Conservation (phyloP, 2,797 vertebrate genomes). For the Hybognathus amarus region DNA sequence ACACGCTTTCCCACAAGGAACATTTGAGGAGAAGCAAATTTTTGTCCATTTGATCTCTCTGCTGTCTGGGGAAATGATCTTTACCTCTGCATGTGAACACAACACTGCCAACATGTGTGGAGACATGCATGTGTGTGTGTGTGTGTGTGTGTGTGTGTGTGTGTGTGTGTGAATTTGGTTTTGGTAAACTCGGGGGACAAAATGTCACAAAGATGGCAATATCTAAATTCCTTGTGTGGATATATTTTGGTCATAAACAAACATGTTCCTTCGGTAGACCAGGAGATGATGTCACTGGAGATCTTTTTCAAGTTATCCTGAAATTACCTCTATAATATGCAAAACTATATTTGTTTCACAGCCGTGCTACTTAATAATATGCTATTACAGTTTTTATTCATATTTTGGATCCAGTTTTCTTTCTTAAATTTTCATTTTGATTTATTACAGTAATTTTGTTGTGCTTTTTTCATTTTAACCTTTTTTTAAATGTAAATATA, state of each 20-base stretch:
- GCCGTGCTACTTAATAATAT: not conserved
- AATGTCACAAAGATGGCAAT: not conserved
- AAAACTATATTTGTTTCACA: not conserved
- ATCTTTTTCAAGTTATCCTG: not conserved
- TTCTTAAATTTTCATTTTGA: not conserved
- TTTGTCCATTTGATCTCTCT: not conserved
- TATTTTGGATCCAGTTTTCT: not conserved
- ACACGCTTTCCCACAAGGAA: not conserved
- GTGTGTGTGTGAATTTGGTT: not conserved
- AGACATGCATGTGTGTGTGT: not conserved
- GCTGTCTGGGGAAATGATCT: not conserved
- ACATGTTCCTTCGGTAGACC: not conserved
- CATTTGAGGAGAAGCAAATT: not conserved
- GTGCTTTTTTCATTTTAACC: not conserved
- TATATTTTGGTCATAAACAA: too few relatives aligned
- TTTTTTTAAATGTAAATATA: not conserved
- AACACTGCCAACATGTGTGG: not conserved
- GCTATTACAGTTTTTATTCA: not conserved
- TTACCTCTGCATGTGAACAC: not conserved
- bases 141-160: not conserved
- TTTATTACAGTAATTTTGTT: not conserved
- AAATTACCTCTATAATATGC: not conserved
- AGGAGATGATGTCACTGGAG: not conserved
- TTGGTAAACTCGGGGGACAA: not conserved
- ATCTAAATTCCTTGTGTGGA: not conserved